Conservation (phyloP, 2,113 vertebrate species). For the Conger conger region DNA sequence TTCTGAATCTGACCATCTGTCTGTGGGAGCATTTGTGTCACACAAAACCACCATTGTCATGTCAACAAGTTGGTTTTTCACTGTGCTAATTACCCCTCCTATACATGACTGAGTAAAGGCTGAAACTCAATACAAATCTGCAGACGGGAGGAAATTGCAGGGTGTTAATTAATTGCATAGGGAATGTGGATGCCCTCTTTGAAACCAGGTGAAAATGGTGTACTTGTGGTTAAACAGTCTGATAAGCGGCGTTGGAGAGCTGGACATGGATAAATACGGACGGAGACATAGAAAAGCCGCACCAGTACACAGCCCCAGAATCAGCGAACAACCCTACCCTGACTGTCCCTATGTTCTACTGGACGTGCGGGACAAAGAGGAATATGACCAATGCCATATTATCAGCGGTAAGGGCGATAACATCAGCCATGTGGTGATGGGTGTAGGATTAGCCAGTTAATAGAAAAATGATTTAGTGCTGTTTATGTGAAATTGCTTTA, state of each 20-base stretch:
- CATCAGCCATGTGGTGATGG: neutral
- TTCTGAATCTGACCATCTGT: conserved; percentile 15
- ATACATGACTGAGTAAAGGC: conserved; percentile 20
- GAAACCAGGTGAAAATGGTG: neutral
- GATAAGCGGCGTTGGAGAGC: conserved; percentile 71
- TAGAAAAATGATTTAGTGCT: neutral
- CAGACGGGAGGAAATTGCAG: conserved; percentile 12
- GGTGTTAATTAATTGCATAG: conserved; percentile 21
- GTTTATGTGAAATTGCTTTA: neutral
- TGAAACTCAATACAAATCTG: conserved; percentile 49
- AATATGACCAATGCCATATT: conserved; percentile 73
- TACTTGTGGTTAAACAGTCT: conserved; percentile 37
- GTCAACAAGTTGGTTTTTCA: conserved; percentile 18
- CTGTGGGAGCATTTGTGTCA: neutral
- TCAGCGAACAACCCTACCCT: conserved; percentile 61
- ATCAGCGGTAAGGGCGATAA: conserved; percentile 66
- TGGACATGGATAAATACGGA: conserved; percentile 68
- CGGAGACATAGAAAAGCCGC: conserved; percentile 36
- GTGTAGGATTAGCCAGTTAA: neutral
- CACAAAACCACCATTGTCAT: conserved; percentile 14
- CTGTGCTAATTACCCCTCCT: conserved; percentile 17
- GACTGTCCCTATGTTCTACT: conserved; percentile 78
- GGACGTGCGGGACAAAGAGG: conserved; percentile 73
- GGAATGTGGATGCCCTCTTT: conserved; percentile 1
- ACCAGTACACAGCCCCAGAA: neutral